Base-by-base conservation (phyloP, 2,888 invertebrate species). In the Noctua janthina region DNA sequence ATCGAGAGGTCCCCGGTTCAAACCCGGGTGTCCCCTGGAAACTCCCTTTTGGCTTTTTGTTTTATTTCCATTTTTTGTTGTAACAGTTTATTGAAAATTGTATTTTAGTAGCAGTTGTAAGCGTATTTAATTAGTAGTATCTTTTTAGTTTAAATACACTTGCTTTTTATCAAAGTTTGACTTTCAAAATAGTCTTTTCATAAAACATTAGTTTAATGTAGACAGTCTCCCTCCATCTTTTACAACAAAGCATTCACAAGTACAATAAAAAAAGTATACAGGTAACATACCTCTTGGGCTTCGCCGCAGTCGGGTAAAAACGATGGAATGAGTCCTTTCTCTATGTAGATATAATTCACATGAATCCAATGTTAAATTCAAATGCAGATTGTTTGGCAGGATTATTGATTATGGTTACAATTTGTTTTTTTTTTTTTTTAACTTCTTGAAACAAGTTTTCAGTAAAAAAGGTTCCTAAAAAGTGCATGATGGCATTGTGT, bases 1-100 rank as follows among this genome's bases (percentile, higher is more conserved):
- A 94, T 95, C 95, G 95, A 95, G 94, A 94, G 94, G 94, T 94
- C 95, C 95, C 95, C 94, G 95, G 95, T 95, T 95, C 95, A 95
- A 95, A 95, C 95, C 95, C 95, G 95, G 95, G 95, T 95, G 95
- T 95, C 95, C 95, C 94, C 95, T 95, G 46, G 1, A 10, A 0
- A 1, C 0, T 2, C 2, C 10, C 87, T 87, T 75, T 87, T 76
- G 11, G 0, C 46, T 71, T 77, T 81, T 67, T 66, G 6, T 2
- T 13, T 39, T 56, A 39, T 15, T 15, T n/a, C 17, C 70, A 8
- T 43, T 29, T 46, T 59, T 6, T 8, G 51, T 5, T n/a, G 1
- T n/a, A 13, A 0, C 2, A 4, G 43, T 0, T 64, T 46, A 11
- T 39, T 35, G 8, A 35, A 39, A 5, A 43, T 17, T 35, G 13